These are phyloP conservation scores for Hypanus sabinus DNA, from an alignment of 2,113 vertebrate species.

Conservation along the genomic window DNA sequence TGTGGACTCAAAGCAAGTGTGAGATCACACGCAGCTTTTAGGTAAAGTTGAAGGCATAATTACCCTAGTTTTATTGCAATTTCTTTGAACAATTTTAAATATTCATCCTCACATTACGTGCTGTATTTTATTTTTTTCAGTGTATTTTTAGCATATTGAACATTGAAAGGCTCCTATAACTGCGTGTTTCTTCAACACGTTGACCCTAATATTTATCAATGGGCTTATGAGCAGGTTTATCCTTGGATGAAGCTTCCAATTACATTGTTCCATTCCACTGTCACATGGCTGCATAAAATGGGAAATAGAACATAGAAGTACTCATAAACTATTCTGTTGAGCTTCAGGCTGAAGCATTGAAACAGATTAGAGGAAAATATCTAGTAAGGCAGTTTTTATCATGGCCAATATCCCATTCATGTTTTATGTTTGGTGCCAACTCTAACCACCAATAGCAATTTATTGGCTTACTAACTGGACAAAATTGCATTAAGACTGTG, in stretches of 20 bases:
- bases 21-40: background rate
- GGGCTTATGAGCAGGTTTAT: background rate
- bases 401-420: background rate
- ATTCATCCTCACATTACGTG: background rate
- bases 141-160: background rate
- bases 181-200: background rate
- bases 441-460: background rate
- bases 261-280: background rate
- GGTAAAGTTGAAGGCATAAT: background rate
- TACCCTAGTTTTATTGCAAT: background rate
- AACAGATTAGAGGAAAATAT: background rate
- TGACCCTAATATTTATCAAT: background rate
- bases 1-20: background rate
- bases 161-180: background rate
- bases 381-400: background rate
- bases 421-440: background rate
- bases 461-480: background rate
- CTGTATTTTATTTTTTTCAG: background rate
- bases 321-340: background rate
- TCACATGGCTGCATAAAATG: background rate
- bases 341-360: background rate
- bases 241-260: background rate
- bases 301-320: background rate
- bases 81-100: background rate
- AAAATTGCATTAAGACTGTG: background rate